A percentile compares a stretch with the other conserved stretches of the same genome.
These are phyloP conservation scores for Ptyas mucosa DNA, from an alignment of 2,113 vertebrate genomes.

Conservation along the genomic window DNA sequence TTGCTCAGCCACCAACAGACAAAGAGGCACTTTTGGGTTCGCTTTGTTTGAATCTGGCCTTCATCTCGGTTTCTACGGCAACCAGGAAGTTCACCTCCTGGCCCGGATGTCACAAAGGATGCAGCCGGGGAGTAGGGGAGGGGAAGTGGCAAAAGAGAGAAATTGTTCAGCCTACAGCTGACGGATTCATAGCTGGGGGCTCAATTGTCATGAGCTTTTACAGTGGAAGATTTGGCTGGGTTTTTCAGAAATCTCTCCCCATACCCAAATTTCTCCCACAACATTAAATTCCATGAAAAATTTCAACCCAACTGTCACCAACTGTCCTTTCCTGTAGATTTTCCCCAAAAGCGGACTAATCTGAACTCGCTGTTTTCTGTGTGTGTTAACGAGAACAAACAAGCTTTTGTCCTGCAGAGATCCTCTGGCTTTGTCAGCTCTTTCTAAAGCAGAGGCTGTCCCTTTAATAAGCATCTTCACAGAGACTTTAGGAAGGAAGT, in stretches of 20 bases:
- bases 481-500: constrained; percentile 14
- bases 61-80: constrained; percentile 56
- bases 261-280: not conserved
- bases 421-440: constrained; percentile 4
- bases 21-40: constrained; percentile 49
- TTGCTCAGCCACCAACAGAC: accelerated
- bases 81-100: constrained; percentile 34
- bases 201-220: not conserved
- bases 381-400: not conserved
- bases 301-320: not conserved
- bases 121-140: not conserved
- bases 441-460: constrained; percentile 1
- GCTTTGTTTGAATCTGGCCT: constrained; percentile 43
- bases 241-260: not conserved
- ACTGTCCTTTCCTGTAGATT: not conserved
- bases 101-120: constrained; percentile 28
- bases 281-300: not conserved
- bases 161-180: constrained; percentile 13
- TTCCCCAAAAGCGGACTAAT: not conserved
- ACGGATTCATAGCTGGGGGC: constrained; percentile 5
- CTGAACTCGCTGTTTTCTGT: not conserved
- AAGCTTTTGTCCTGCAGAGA: not conserved
- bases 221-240: not conserved
- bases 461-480: constrained; percentile 14
- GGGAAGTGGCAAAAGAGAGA: not conserved